Conservation (phyloP, 2,113 vertebrate species). For the Galbula dea region DNA sequence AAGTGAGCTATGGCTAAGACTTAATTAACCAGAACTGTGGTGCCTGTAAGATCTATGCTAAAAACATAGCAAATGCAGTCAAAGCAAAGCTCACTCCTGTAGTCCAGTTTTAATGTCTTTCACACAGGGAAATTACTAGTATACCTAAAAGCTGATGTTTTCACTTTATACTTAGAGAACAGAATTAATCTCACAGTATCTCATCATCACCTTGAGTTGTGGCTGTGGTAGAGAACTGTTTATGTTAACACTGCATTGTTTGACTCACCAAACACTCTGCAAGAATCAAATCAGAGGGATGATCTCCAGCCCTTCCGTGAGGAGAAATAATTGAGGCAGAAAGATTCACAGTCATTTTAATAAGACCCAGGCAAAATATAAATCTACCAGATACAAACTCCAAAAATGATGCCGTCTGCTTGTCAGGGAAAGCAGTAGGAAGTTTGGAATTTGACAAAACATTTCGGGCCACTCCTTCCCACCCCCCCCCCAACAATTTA, state of each 20-base stretch:
- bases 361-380: neutral
- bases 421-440: neutral
- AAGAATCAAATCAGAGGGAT: neutral
- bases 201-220: neutral
- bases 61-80: neutral
- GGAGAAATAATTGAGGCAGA: neutral
- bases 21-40: constrained; percentile 19
- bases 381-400: neutral
- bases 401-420: neutral
- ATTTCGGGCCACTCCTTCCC: neutral
- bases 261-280: neutral
- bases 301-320: neutral
- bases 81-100: neutral
- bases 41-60: neutral
- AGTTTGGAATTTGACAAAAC: neutral
- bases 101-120: neutral
- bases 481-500: neutral
- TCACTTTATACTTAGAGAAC: neutral
- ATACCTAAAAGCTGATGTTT: neutral
- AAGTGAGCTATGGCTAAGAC: neutral
- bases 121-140: constrained; percentile 20
- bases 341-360: neutral
- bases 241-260: neutral
- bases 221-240: neutral
- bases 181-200: neutral